phyloP scores from a whole-genome alignment of 2,113 vertebrate genomes.

The Isurus oxyrinchus region DNA sequence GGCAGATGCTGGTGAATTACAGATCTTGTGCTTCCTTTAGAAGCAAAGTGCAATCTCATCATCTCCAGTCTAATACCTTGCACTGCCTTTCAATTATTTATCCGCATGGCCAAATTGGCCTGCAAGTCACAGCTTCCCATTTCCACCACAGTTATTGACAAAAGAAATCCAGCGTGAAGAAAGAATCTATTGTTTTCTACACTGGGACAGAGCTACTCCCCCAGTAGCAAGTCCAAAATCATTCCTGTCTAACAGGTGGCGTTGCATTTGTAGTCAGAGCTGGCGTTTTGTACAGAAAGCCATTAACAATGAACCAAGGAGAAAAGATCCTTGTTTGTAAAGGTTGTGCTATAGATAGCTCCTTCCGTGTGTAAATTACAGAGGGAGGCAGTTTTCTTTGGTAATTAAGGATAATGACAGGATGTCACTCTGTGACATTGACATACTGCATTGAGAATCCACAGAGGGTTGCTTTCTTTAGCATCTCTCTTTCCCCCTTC shows the following conservation, averaged over 20 bases:
- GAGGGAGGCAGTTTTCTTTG: not conserved
- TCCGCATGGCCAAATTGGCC: not conserved
- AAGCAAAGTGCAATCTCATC: not conserved
- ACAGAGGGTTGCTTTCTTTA: not conserved
- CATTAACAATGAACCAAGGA: not conserved
- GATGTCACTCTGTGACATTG: not conserved
- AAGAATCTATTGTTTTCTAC: not conserved
- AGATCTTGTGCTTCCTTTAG: not conserved
- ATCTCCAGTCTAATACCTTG: not conserved
- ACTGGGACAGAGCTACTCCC: not conserved
- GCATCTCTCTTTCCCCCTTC: not conserved
- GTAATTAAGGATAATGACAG: conserved; percentile 23
- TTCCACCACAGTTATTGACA: not conserved
- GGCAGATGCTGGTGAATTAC: not conserved
- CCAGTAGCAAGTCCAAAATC: not conserved
- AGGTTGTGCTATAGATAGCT: conserved; percentile 20
- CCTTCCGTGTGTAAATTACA: not conserved
- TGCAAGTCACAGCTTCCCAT: not conserved
- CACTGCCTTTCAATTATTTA: not conserved
- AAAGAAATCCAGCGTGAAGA: not conserved
- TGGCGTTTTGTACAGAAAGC: not conserved
- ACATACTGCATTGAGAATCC: not conserved
- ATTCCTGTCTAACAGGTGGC: not conserved
- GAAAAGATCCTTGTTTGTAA: not conserved
- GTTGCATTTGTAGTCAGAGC: not conserved